A percentile compares a stretch with the other conserved stretches of the same genome.
Evolutionary conservation across 1,140 invertebrate species (phyloP).

Genomic region (Drosophila insularis): DNA sequence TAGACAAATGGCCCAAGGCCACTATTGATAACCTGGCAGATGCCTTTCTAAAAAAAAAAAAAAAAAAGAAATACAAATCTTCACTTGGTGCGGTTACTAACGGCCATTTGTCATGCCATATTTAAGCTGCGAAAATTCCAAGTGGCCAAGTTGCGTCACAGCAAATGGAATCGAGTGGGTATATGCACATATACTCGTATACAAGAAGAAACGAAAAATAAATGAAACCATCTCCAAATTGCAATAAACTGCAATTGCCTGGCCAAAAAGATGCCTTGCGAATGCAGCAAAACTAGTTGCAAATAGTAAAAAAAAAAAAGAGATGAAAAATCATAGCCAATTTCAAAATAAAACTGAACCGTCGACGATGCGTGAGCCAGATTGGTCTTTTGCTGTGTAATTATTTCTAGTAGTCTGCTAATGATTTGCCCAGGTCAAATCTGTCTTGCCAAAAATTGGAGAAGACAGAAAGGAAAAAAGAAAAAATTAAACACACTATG

Average conservation of each 20-base stretch:
- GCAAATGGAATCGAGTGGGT: slow-evolving; percentile 19
- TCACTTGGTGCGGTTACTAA: slow-evolving; percentile 41
- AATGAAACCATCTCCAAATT: not conserved
- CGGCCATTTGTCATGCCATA: slow-evolving; percentile 67
- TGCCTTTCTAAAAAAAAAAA: slow-evolving; percentile 64
- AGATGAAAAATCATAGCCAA: not conserved
- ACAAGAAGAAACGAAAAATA: not conserved
- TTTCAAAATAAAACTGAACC: slow-evolving; percentile 1
- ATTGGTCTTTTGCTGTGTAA: slow-evolving; percentile 39
- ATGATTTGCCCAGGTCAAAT: slow-evolving; percentile 57
- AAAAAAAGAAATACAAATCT: slow-evolving; percentile 23
- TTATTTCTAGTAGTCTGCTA: slow-evolving; percentile 50
- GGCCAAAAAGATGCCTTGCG: slow-evolving; percentile 11
- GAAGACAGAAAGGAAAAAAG: not conserved
- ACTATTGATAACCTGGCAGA: slow-evolving; percentile 38
- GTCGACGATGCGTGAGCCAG: slow-evolving; percentile 57
- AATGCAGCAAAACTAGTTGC: slow-evolving; percentile 36
- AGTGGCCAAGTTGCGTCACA: slow-evolving; percentile 46
- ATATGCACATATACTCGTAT: not conserved
- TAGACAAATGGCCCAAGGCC: slow-evolving; percentile 30
- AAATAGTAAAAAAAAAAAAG: slow-evolving; percentile 9
- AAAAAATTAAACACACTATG: slow-evolving; percentile 26
- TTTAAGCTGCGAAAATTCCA: slow-evolving; percentile 11
- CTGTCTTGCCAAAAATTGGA: not conserved
- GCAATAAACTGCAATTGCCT: slow-evolving; percentile 12